phyloP scores from a whole-genome alignment of 1,140 invertebrate species.

The Drosophila persimilis region DNA sequence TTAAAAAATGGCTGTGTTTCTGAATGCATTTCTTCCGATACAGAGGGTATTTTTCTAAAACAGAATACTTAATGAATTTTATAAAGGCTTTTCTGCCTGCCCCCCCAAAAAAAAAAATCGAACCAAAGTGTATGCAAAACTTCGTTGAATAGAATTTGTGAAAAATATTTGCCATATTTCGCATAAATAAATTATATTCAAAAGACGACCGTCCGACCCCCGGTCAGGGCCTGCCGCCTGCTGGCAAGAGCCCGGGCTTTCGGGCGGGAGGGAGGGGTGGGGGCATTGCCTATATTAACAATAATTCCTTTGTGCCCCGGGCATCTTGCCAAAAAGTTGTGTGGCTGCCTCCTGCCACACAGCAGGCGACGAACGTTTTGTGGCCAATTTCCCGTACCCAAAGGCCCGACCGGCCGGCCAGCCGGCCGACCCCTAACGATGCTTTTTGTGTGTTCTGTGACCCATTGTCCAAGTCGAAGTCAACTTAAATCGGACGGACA shows the following conservation, averaged over 20 bases:
- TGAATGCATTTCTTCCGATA: too few species aligned
- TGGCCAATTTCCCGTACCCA: slow-evolving; percentile 69
- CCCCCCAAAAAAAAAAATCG: not conserved
- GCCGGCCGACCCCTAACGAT: too few species aligned
- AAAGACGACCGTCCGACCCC: slow-evolving; percentile 27
- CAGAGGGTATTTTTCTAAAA: too few species aligned
- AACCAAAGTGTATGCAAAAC: slow-evolving; percentile 32
- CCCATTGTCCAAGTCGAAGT: slow-evolving; percentile 63
- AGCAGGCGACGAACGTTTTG: slow-evolving; percentile 75
- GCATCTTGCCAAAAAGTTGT: slow-evolving; percentile 71
- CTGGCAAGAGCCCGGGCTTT: slow-evolving; percentile 19
- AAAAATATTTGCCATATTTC: slow-evolving; percentile 64
- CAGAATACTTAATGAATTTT: too few species aligned
- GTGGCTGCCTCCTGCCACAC: slow-evolving; percentile 42
- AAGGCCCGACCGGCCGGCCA: slow-evolving; percentile 15
- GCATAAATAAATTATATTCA: slow-evolving; percentile 69
- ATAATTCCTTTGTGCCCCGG: slow-evolving; percentile 71
- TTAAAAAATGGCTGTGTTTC: too few species aligned
- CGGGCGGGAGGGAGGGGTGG: slow-evolving; percentile 18
- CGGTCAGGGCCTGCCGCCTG: slow-evolving; percentile 24
- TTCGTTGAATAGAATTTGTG: slow-evolving; percentile 41
- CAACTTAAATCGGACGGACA: slow-evolving; percentile 51
- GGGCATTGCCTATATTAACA: slow-evolving; percentile 74
- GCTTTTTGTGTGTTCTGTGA: slow-evolving; percentile 53
- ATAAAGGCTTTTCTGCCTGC: not conserved